Percentiles rank a stretch among this genome's conserved stretches.
Evolutionary conservation across 1,140 invertebrate genomes (phyloP).

Genomic region (Campoletis sonorensis): DNA sequence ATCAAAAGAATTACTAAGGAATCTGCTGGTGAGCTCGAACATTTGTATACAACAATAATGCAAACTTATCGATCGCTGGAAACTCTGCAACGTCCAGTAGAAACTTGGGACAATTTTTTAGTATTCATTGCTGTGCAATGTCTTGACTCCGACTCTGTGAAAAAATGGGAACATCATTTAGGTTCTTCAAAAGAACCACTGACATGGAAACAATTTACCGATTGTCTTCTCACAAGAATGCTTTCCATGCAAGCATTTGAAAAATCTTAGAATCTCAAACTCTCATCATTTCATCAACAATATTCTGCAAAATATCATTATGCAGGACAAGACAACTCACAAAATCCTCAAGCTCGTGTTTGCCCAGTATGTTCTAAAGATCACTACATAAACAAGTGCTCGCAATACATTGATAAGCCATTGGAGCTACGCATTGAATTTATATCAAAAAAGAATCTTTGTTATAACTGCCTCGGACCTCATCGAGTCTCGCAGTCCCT

Average conservation of each 20-base stretch:
- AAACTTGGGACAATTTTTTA: conserved; percentile 46
- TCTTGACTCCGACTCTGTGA: conserved; percentile 48
- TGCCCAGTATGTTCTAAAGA: not conserved
- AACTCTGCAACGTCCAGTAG: conserved; percentile 46
- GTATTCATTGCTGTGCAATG: conserved; percentile 43
- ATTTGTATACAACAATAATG: conserved; percentile 37
- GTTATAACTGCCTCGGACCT: conserved; percentile 45
- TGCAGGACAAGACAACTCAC: too few species aligned
- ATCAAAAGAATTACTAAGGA: conserved; percentile 48
- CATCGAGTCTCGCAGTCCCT: conserved; percentile 16
- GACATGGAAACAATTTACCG: conserved; percentile 32
- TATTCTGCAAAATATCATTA: too few species aligned
- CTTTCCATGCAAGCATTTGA: conserved; percentile 41
- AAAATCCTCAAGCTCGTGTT: not conserved
- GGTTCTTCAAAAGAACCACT: conserved; percentile 45
- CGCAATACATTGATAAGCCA: conserved; percentile 18
- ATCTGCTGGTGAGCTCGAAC: conserved; percentile 44
- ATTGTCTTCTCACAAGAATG: conserved; percentile 41
- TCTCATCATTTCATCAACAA: too few species aligned
- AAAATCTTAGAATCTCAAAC: conserved; percentile 10
- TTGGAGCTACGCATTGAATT: not conserved
- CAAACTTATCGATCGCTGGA: conserved; percentile 49
- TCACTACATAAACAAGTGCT: conserved; percentile 19
- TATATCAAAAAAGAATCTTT: conserved; percentile 30
- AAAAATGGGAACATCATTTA: conserved; percentile 49